phyloP scores from a whole-genome alignment of 2,797 vertebrate genomes.

The Poeciliopsis turneri region DNA sequence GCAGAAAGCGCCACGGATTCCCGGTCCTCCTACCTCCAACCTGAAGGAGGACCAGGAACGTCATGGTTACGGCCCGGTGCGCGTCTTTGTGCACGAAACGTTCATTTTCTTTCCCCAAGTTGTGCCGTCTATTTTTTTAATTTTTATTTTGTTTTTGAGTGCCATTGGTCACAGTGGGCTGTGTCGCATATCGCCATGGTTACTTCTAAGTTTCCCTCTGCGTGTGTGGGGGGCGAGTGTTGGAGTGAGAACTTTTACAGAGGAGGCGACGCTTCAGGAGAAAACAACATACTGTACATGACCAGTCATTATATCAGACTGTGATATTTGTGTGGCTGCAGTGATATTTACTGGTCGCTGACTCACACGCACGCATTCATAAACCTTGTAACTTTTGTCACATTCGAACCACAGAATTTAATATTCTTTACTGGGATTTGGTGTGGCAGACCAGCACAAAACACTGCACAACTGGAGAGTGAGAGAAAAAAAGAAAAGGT shows the following conservation, averaged over 20 bases:
- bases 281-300: slow-evolving; percentile 25
- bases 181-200: slow-evolving; percentile 61
- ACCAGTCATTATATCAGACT: slow-evolving; percentile 17
- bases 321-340: slow-evolving; percentile 14
- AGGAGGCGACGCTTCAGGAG: slow-evolving; percentile 21
- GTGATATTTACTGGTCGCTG: neutral
- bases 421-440: neutral
- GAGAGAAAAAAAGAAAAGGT: neutral
- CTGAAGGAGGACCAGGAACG: slow-evolving; percentile 29
- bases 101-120: neutral
- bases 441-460: neutral
- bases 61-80: slow-evolving; percentile 48
- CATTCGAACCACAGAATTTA: neutral
- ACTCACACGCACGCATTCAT: neutral
- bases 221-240: slow-evolving; percentile 20
- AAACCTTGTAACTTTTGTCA: neutral
- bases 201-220: slow-evolving; percentile 47
- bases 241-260: slow-evolving; percentile 33
- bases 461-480: neutral
- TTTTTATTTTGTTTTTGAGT: slow-evolving; percentile 18
- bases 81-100: neutral
- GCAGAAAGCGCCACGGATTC: slow-evolving; percentile 3
- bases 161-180: slow-evolving; percentile 25
- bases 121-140: slow-evolving; percentile 13
- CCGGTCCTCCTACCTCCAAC: slow-evolving; percentile 50